Evolutionary conservation across 1,140 invertebrate genomes (phyloP).

Genomic region (Trypoxylus dichotomus): DNA sequence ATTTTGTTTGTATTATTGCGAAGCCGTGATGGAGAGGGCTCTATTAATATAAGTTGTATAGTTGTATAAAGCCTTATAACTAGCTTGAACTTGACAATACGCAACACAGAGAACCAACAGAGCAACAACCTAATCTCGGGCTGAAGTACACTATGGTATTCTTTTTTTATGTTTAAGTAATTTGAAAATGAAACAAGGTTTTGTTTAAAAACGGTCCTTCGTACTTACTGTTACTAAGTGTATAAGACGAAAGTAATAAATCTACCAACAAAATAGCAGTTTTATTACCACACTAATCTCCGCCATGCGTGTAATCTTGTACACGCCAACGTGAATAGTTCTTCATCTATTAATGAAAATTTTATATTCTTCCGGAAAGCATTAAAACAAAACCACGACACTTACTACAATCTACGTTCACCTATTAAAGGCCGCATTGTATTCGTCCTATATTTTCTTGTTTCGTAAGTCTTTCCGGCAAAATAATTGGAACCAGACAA

Average conservation of each 20-base stretch:
- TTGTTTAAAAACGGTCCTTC: too few species aligned
- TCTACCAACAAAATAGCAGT: background rate
- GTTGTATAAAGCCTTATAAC: too few species aligned
- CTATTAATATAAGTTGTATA: too few species aligned
- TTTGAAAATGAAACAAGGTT: too few species aligned
- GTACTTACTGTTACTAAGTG: background rate
- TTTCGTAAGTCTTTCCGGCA: background rate
- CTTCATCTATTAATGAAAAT: background rate
- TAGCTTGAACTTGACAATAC: too few species aligned
- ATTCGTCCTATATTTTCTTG: background rate
- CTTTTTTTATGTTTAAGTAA: too few species aligned
- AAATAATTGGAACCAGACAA: slow-evolving; percentile 8
- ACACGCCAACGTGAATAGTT: slow-evolving; percentile 16
- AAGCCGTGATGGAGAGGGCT: too few species aligned
- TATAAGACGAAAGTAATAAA: background rate
- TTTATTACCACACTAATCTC: slow-evolving; percentile 12
- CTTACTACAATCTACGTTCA: background rate
- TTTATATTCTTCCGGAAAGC: slow-evolving; percentile 15
- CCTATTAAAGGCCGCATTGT: slow-evolving; percentile 3
- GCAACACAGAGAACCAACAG: too few species aligned
- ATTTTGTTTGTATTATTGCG: too few species aligned
- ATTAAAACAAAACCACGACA: slow-evolving; percentile 9
- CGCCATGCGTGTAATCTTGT: slow-evolving; percentile 7
- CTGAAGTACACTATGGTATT: too few species aligned
- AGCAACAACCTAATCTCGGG: too few species aligned